Evolutionary conservation across 1,140 invertebrate genomes (phyloP).

Genomic region (Drosophila simulans): DNA sequence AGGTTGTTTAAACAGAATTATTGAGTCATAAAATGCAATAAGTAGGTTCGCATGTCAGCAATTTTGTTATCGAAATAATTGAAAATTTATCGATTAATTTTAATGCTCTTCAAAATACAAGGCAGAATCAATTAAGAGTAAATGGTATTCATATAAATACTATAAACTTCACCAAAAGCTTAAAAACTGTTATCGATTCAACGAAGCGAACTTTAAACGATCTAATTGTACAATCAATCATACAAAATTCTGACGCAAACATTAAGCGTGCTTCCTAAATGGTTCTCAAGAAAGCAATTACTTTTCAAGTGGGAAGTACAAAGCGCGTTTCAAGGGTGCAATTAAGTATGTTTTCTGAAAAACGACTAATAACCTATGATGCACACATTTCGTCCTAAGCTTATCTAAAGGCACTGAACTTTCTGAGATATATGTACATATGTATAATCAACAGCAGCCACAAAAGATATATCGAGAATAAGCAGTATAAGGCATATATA

Average conservation of each 20-base stretch:
- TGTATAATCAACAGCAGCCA: not conserved
- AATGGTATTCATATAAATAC: no score
- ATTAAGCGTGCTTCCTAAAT: not conserved
- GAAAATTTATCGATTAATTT: no score
- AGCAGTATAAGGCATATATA: slow-evolving; percentile 2
- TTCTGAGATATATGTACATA: not conserved
- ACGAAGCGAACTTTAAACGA: slow-evolving; percentile 11
- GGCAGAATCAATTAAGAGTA: not conserved
- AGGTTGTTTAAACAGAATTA: not conserved
- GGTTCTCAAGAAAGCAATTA: slow-evolving; percentile 13
- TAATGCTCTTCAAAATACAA: not conserved
- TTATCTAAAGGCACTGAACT: slow-evolving; percentile 44
- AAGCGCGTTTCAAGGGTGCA: not conserved
- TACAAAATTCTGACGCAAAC: slow-evolving; percentile 4
- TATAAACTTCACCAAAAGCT: not conserved
- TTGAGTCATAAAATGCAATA: no score
- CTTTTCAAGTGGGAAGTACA: not conserved
- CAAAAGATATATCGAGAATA: slow-evolving; percentile 21
- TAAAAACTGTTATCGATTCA: not conserved
- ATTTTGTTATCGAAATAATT: not conserved
- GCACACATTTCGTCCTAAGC: slow-evolving; percentile 29
- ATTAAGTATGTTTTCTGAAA: not conserved
- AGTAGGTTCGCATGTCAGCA: no score
- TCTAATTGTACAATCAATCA: slow-evolving; percentile 15
- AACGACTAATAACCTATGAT: slow-evolving; percentile 6